A percentile compares a stretch with the other conserved stretches of the same genome.
Evolutionary conservation across 2,888 invertebrate genomes (phyloP).

Genomic region (Drosophila limbata): DNA sequence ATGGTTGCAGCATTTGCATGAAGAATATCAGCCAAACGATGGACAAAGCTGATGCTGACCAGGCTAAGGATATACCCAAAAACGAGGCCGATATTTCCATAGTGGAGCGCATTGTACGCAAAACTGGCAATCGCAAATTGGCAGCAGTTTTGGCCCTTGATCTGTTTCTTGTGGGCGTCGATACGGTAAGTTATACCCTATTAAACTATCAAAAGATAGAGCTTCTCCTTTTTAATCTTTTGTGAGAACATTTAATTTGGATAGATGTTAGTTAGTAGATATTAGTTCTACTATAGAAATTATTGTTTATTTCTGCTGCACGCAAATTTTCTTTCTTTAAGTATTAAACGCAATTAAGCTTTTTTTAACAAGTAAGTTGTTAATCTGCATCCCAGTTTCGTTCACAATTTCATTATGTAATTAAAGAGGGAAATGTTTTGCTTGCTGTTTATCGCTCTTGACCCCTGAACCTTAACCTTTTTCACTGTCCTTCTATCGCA

Average conservation of each 20-base stretch:
- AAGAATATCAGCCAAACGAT: slow-evolving; percentile 87
- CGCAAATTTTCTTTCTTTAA: too few species aligned
- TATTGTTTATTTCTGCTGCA: too few species aligned
- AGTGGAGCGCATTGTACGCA: slow-evolving; percentile 87
- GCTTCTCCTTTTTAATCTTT: too few species aligned
- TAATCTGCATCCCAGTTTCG: background rate
- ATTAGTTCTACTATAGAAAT: too few species aligned
- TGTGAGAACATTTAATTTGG: too few species aligned
- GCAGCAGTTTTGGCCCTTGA: slow-evolving; percentile 91
- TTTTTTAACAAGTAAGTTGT: background rate
- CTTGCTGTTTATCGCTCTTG: slow-evolving; percentile 1
- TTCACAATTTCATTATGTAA: slow-evolving; percentile 21
- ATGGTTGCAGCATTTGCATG: slow-evolving; percentile 86
- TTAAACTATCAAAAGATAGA: too few species aligned
- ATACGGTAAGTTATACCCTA: slow-evolving; percentile 86
- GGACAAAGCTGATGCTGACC: slow-evolving; percentile 85
- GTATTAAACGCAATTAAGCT: too few species aligned
- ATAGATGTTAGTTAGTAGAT: too few species aligned
- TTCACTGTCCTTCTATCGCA: background rate
- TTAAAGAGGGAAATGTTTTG: slow-evolving; percentile 17
- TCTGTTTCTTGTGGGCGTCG: slow-evolving; percentile 92
- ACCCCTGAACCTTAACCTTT: background rate
- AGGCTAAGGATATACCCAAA: slow-evolving; percentile 58
- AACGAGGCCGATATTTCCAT: slow-evolving; percentile 86
- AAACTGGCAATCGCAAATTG: slow-evolving; percentile 87